Percentiles rank a stretch among this genome's conserved stretches.
These are phyloP conservation scores for Actinia tenebrosa DNA, from an alignment of 64 coral and sea anemone species.

Conservation along the genomic window DNA sequence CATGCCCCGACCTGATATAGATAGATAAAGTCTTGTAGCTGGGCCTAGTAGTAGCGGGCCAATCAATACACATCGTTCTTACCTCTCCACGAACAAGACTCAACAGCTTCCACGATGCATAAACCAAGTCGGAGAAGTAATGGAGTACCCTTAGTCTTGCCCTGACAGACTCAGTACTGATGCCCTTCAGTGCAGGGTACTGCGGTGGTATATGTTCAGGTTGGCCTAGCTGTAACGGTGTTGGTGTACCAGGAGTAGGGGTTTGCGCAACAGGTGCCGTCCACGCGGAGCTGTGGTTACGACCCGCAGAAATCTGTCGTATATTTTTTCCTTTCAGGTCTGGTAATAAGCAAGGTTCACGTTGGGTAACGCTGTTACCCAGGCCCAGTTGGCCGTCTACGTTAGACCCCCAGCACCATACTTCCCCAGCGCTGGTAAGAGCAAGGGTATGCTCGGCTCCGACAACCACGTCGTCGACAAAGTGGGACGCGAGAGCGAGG, in stretches of 20 bases:
- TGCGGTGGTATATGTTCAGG: conserved; percentile 64
- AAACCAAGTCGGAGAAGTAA: conserved; percentile 82
- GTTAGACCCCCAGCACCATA: conserved; percentile 88
- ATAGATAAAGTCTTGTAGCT: too few relatives aligned
- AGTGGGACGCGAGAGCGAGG: conserved; percentile 56
- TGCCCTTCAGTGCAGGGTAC: conserved; percentile 62
- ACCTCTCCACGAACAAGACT: conserved; percentile 62
- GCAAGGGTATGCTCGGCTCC: conserved; percentile 75
- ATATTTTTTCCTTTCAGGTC: conserved; percentile 74
- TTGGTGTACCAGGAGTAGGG: conserved; percentile 60
- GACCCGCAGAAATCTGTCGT: conserved; percentile 68
- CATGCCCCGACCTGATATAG: too few relatives aligned
- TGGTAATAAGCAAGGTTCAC: conserved; percentile 59
- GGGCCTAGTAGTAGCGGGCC: too few relatives aligned
- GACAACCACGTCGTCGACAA: conserved; percentile 68
- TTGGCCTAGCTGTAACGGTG: conserved; percentile 66
- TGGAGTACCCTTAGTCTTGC: conserved; percentile 65
- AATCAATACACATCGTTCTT: not conserved
- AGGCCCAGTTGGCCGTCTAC: conserved; percentile 78
- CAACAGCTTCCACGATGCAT: conserved; percentile 65
- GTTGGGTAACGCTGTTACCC: conserved; percentile 68
- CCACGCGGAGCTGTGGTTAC: conserved; percentile 87
- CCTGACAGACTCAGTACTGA: conserved; percentile 56
- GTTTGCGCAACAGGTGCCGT: conserved; percentile 55
- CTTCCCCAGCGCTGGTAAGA: conserved; percentile 74